These are phyloP conservation scores for Melieria picta DNA, from an alignment of 2,888 invertebrate genomes.

Conservation along the genomic window DNA sequence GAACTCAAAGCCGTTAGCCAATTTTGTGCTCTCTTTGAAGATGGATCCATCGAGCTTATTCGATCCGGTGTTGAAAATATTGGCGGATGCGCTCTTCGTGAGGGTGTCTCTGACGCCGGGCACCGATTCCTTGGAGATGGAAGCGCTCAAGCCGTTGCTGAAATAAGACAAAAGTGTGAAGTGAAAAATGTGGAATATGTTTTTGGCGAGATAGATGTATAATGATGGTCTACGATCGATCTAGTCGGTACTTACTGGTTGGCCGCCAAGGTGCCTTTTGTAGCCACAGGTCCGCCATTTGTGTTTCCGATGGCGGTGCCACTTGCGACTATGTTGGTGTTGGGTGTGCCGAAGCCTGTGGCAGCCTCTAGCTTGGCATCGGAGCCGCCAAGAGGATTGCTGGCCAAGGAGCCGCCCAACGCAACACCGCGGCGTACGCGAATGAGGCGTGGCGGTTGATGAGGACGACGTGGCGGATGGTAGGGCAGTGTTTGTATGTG, in stretches of 20 bases:
- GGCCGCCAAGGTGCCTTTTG: slow-evolving; percentile 43
- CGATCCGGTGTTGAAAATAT: slow-evolving; percentile 50
- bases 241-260: slow-evolving; percentile 40
- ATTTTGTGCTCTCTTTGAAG: slow-evolving; percentile 55
- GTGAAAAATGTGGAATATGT: neutral
- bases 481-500: no score
- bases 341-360: slow-evolving; percentile 52
- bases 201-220: neutral
- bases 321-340: slow-evolving; percentile 53
- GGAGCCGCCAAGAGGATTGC: slow-evolving; percentile 54
- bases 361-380: slow-evolving; percentile 50
- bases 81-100: slow-evolving; percentile 42
- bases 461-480: neutral
- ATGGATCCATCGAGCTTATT: slow-evolving; percentile 53
- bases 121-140: slow-evolving; percentile 40
- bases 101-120: slow-evolving; percentile 44
- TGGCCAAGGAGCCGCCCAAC: slow-evolving; percentile 17
- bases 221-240: neutral
- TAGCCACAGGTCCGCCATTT: slow-evolving; percentile 42
- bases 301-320: slow-evolving; percentile 47
- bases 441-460: slow-evolving; percentile 22
- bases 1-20: slow-evolving; percentile 57
- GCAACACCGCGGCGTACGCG: slow-evolving; percentile 18
- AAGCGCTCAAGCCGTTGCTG: slow-evolving; percentile 44
- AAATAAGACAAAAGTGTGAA: neutral